A percentile compares a stretch with the other conserved stretches of the same genome.
phyloP scores from a whole-genome alignment of 2,888 invertebrate genomes.

The Erebia palarica region DNA sequence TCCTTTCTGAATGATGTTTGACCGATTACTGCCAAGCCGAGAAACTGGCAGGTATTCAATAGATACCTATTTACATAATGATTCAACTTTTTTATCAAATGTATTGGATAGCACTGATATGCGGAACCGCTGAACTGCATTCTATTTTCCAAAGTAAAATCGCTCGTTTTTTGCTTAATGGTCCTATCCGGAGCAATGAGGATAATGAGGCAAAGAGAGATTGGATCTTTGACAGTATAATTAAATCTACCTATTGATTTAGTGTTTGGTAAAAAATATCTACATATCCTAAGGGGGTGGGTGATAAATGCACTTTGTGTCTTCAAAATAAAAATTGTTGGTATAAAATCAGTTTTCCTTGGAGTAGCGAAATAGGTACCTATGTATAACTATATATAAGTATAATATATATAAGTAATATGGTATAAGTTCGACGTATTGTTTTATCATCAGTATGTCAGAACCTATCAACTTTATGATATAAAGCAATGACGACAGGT shows the following conservation, averaged over 20 bases:
- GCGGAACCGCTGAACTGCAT: no score
- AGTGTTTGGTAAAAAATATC: no score
- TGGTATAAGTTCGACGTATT: no score
- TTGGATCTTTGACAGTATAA: not conserved
- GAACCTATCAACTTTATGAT: not conserved
- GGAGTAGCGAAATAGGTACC: no score
- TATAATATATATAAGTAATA: no score
- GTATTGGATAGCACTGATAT: no score
- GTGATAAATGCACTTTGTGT: not conserved
- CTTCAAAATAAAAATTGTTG: not conserved
- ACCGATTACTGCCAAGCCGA: slow-evolving; percentile 15
- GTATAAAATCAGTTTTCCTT: no score
- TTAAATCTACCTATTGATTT: no score
- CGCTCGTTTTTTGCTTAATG: not conserved
- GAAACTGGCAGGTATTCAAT: not conserved
- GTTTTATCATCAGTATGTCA: not conserved
- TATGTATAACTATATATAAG: no score
- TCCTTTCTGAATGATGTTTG: slow-evolving; percentile 15
- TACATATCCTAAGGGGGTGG: not conserved
- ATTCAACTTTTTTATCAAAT: not conserved
- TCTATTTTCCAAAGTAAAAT: no score
- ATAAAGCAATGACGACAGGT: not conserved
- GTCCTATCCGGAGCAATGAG: not conserved
- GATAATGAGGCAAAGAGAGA: not conserved
- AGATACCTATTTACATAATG: not conserved